Conservation (phyloP, 2,113 vertebrate species). For the Malurus alboscapulatus region DNA sequence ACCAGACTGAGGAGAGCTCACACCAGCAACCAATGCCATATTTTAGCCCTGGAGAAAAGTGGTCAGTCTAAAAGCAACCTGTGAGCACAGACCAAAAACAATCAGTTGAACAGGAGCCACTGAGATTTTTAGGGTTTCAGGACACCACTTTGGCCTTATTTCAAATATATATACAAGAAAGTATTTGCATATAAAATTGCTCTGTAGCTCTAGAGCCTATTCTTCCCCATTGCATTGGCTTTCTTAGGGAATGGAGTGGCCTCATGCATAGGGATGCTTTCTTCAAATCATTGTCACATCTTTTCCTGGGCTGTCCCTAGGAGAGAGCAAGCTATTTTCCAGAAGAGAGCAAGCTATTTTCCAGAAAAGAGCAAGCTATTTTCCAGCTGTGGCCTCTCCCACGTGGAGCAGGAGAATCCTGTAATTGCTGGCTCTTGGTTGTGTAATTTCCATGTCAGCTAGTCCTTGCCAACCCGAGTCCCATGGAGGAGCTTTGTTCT, state of each 20-base stretch:
- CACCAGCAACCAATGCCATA: not conserved
- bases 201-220: not conserved
- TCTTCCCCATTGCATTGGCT: accelerated
- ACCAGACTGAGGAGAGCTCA: not conserved
- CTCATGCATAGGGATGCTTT: not conserved
- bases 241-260: accelerated
- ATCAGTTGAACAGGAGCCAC: not conserved
- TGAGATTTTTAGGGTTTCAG: not conserved
- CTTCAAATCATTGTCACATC: not conserved
- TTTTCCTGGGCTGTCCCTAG: not conserved
- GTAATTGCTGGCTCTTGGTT: not conserved
- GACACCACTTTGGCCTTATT: not conserved
- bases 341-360: not conserved
- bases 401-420: accelerated
- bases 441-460: accelerated
- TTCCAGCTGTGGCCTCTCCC: not conserved
- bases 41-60: not conserved
- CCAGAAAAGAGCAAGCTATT: not conserved
- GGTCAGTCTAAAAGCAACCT: not conserved
- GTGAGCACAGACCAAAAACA: not conserved
- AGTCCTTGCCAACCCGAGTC: not conserved
- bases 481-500: not conserved
- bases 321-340: not conserved
- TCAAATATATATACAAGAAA: not conserved
- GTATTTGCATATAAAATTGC: not conserved